A percentile compares a stretch with the other conserved stretches of the same genome.
Conservation (phyloP, 2,113 vertebrate species). For the Eidolon helvum region DNA sequence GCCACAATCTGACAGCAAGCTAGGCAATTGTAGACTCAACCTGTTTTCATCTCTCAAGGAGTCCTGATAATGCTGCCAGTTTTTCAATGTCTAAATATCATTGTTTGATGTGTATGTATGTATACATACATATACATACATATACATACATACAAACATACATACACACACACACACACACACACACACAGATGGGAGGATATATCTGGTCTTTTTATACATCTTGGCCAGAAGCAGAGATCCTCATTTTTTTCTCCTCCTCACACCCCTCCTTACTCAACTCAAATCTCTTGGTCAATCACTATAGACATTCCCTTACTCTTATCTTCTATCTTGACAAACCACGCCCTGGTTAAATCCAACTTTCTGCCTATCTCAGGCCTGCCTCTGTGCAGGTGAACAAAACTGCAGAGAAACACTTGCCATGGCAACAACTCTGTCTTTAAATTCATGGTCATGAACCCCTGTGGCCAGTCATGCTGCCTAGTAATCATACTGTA, state of each 20-base stretch:
- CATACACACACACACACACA: too few relatives aligned
- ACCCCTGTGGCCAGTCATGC: not conserved
- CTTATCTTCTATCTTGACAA: not conserved
- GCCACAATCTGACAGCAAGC: not conserved
- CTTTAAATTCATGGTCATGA: not conserved
- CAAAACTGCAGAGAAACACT: not conserved
- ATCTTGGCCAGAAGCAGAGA: not conserved
- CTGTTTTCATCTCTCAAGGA: not conserved
- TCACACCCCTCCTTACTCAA: not conserved
- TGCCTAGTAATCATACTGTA: not conserved
- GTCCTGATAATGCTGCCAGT: not conserved
- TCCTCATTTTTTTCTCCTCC: not conserved
- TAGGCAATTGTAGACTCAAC: not conserved
- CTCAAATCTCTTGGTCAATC: not conserved
- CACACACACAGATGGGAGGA: not conserved
- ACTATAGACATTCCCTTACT: not conserved
- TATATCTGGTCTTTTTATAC: not conserved
- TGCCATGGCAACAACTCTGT: not conserved
- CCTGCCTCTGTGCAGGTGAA: not conserved
- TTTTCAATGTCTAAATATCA: not conserved
- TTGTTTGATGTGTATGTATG: not conserved
- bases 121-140: too few relatives aligned
- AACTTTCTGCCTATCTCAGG: not conserved
- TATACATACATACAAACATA: too few relatives aligned
- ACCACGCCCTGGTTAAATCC: not conserved